A percentile compares a stretch with the other conserved stretches of the same genome.
Conservation (phyloP, 2,113 vertebrate species). For the Ornithorhynchus anatinus region DNA sequence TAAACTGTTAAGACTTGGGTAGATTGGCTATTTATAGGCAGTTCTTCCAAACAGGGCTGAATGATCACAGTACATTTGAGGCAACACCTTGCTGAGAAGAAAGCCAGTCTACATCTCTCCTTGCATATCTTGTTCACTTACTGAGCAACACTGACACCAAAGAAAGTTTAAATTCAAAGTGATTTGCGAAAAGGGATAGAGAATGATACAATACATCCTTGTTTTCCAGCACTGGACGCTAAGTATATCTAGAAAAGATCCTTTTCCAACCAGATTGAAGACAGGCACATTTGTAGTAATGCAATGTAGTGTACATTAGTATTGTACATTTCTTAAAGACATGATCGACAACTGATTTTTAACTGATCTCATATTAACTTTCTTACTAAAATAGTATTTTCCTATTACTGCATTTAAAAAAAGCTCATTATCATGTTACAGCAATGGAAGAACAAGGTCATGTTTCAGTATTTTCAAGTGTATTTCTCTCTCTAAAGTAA, state of each 20-base stretch:
- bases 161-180: not conserved
- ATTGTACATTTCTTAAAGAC: too few relatives aligned
- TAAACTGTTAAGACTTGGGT: not conserved
- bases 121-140: not conserved
- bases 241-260: slow-evolving; percentile 9
- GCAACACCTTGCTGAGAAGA: not conserved
- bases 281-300: too few relatives aligned
- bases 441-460: too few relatives aligned
- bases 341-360: too few relatives aligned
- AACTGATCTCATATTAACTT: too few relatives aligned
- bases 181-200: not conserved
- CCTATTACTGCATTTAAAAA: too few relatives aligned
- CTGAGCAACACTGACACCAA: not conserved
- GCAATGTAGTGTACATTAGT: too few relatives aligned
- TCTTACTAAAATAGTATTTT: too few relatives aligned
- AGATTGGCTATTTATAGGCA: not conserved
- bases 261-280: not conserved
- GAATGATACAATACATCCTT: not conserved
- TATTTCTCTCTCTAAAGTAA: too few relatives aligned
- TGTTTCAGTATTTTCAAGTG: too few relatives aligned
- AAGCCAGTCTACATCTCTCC: not conserved
- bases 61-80: not conserved
- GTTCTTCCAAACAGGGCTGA: not conserved
- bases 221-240: not conserved
- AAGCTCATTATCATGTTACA: too few relatives aligned